Evolutionary conservation across 1,140 invertebrate genomes (phyloP).

Genomic region (Teleopsis dalmanni): DNA sequence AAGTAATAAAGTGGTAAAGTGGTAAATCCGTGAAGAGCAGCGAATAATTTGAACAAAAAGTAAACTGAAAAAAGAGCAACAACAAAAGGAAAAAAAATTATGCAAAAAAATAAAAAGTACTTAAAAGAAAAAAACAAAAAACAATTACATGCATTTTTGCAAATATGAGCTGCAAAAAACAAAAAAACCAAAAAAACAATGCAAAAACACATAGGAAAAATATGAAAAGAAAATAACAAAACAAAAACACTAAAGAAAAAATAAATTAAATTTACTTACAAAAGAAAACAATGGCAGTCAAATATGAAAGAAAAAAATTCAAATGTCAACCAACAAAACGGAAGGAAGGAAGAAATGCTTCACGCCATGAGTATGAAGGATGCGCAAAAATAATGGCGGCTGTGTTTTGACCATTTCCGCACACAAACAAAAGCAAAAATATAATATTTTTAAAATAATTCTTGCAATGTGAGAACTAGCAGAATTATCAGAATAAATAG

Average conservation of each 20-base stretch:
- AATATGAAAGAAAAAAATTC: neutral
- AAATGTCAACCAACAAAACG: neutral
- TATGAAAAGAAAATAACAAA: neutral
- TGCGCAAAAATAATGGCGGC: slow-evolving; percentile 13
- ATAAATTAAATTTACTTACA: neutral
- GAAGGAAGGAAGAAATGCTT: slow-evolving; percentile 17
- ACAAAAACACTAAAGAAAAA: slow-evolving; percentile 4
- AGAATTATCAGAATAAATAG: too few relatives aligned
- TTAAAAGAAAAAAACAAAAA: neutral
- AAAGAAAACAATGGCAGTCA: slow-evolving; percentile 4
- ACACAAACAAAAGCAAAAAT: too few relatives aligned
- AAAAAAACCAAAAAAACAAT: neutral
- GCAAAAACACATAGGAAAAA: neutral
- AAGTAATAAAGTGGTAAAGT: too few relatives aligned
- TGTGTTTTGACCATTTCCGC: neutral
- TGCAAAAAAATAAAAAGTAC: neutral
- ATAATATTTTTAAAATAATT: too few relatives aligned
- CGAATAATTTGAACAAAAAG: neutral
- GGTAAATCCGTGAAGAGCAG: too few relatives aligned
- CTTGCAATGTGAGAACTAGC: too few relatives aligned
- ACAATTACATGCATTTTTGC: too few relatives aligned
- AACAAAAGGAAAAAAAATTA: neutral
- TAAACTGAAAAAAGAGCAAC: neutral
- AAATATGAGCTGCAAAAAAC: slow-evolving; percentile 1
- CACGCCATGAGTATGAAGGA: slow-evolving; percentile 8